phyloP scores from a whole-genome alignment of 2,797 vertebrate species.

The Fistularia tabacaria region DNA sequence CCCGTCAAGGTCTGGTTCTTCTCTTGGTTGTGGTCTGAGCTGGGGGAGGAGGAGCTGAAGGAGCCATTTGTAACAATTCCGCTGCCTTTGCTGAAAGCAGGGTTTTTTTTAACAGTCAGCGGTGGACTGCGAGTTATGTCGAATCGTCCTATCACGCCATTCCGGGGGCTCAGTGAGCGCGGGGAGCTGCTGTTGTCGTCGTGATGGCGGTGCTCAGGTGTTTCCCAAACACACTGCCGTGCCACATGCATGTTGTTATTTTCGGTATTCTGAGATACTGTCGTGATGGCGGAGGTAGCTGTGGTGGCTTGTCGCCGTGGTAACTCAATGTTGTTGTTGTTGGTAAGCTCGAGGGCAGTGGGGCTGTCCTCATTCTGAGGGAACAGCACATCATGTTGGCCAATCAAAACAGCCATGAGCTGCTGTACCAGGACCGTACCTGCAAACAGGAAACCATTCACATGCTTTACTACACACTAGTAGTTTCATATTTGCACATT shows the following conservation, averaged over 20 bases:
- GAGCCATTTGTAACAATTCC: constrained; percentile 97
- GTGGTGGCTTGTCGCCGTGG: constrained; percentile 66
- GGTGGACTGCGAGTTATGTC: constrained; percentile 88
- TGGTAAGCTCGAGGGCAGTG: constrained; percentile 75
- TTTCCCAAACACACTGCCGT: constrained; percentile 88
- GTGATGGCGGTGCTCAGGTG: constrained; percentile 73
- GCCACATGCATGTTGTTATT: constrained; percentile 83
- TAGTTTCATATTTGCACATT: too few relatives aligned
- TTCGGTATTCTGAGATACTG: constrained; percentile 81
- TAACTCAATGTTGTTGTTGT: constrained; percentile 86
- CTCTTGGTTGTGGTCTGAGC: constrained; percentile 75
- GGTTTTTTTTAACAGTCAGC: constrained; percentile 90
- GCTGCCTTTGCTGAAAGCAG: constrained; percentile 92
- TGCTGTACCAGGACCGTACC: constrained; percentile 95
- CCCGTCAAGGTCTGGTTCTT: constrained; percentile 77
- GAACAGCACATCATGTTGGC: constrained; percentile 86
- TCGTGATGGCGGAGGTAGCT: constrained; percentile 39
- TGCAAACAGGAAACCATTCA: constrained; percentile 54
- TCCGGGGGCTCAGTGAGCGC: constrained; percentile 83
- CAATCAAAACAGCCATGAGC: constrained; percentile 93
- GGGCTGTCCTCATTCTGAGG: constrained; percentile 78
- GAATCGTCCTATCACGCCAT: constrained; percentile 73
- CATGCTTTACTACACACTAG: not conserved
- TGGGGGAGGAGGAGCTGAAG: constrained; percentile 89
- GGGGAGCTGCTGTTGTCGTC: constrained; percentile 81